Conservation (phyloP, 1,140 invertebrate genomes). For the Magallana gigas region DNA sequence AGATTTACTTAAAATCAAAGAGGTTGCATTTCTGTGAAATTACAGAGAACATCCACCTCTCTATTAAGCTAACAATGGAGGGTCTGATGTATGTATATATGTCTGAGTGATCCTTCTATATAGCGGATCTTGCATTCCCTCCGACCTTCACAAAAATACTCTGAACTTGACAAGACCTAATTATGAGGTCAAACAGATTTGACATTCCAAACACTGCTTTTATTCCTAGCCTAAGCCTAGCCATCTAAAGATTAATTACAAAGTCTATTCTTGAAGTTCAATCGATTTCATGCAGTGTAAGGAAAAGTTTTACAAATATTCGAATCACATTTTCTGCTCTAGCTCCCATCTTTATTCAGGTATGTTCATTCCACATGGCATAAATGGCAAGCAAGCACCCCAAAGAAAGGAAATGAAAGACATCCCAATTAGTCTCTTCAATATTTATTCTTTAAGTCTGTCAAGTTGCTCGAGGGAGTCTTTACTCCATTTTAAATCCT, state of each 20-base stretch:
- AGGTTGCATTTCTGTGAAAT: neutral
- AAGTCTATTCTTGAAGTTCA: neutral
- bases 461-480: constrained; percentile 27
- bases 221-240: neutral
- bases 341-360: neutral
- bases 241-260: constrained; percentile 9
- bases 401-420: constrained; percentile 25
- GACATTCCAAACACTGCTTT: constrained; percentile 9
- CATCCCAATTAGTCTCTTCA: constrained; percentile 20
- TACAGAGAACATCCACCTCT: constrained; percentile 19
- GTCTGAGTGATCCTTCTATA: neutral
- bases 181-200: constrained; percentile 12
- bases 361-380: neutral
- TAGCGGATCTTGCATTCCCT: neutral
- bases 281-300: constrained; percentile 9
- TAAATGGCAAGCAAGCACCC: constrained; percentile 19
- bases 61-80: neutral
- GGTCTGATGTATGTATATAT: neutral
- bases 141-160: constrained; percentile 1
- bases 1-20: constrained; percentile 36
- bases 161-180: neutral
- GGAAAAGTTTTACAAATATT: constrained; percentile 4
- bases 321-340: constrained; percentile 28
- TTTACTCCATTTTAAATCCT: constrained; percentile 21
- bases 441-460: constrained; percentile 19